Base-by-base conservation (phyloP, 2,888 invertebrate species). In the Drosophila recens region DNA sequence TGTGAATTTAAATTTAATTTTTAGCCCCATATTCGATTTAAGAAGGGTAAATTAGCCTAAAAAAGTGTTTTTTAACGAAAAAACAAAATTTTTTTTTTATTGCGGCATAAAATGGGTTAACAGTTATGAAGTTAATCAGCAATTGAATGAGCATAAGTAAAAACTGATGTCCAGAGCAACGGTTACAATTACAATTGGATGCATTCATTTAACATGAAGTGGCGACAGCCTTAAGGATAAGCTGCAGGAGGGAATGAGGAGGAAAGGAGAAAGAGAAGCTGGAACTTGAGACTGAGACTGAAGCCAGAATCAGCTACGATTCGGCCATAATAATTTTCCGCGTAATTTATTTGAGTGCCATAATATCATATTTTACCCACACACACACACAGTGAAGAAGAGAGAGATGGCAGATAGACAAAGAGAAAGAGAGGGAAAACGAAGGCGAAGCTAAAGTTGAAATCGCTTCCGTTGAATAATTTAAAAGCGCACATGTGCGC, bases 241-340 rank as follows among this genome's bases (percentile, higher is more conserved):
- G 20, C 20, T 20, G 4, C 1, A 8, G 4, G 9, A 4, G 5
- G 42, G 5, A 33, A 8, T 11, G 10, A 11, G 27, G 0, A 33
- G 5, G 15, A 17, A 38, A 5, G 10, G 10, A 5, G 43, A 15
- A 30, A 15, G 4, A 20, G 6, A 27, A 45, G 36, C 20, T 13
- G 23, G 10, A 9, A 4, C 17, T 34, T 45, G 23, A 13, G 13
- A 52, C 11, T 34, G 36, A 20, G 53, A 23, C 17, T 46, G 46
- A 34, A 53, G 43, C 49, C 42, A 17, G 62, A 17, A 27, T 38
- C 57, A 72, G 80, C 80, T 61, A 65, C 71, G 68, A 67, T 71
- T 78, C 72, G 78, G 79, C 90, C 72, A 80, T 88, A 87, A 87
- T 88, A 90, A 87, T 87, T 87, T 88, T 90, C 75, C 87, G 82